These are phyloP conservation scores for Sebastes itinus DNA, from an alignment of 2,797 vertebrate species.

Conservation along the genomic window DNA sequence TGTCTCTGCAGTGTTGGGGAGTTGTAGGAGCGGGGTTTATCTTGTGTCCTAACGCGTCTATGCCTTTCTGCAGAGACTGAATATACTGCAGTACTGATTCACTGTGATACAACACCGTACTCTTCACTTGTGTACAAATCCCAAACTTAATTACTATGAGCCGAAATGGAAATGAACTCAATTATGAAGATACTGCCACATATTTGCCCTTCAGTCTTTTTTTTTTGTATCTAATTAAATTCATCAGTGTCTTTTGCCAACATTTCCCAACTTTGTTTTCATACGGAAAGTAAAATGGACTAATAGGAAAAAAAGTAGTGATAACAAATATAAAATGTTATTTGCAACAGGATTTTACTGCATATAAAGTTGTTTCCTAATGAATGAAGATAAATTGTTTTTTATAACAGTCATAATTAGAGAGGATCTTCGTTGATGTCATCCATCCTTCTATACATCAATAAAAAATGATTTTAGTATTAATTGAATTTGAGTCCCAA, in stretches of 20 bases:
- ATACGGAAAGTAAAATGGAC: neutral
- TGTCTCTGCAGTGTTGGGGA: slow-evolving; percentile 51
- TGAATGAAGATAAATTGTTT: neutral
- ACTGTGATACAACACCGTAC: slow-evolving; percentile 42
- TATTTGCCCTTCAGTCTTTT: slow-evolving; percentile 43
- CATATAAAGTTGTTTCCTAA: neutral
- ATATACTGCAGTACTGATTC: slow-evolving; percentile 32
- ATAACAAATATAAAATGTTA: neutral
- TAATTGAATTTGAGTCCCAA: neutral
- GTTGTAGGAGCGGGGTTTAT: slow-evolving; percentile 36
- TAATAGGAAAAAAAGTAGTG: neutral
- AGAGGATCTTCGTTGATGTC: neutral
- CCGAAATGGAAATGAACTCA: slow-evolving; percentile 60
- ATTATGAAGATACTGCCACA: slow-evolving; percentile 54
- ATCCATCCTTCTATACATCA: neutral
- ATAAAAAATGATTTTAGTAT: neutral
- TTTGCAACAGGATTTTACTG: neutral
- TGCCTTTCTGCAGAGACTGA: slow-evolving; percentile 26
- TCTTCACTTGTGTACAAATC: slow-evolving; percentile 51
- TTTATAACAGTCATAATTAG: neutral
- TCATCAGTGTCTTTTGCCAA: slow-evolving; percentile 11
- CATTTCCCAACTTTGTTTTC: slow-evolving; percentile 7
- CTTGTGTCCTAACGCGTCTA: slow-evolving; percentile 26
- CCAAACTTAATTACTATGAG: slow-evolving; percentile 62
- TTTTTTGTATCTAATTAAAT: slow-evolving; percentile 47